phyloP scores from a whole-genome alignment of 2,797 vertebrate genomes.

The Sarcoramphus papa region DNA sequence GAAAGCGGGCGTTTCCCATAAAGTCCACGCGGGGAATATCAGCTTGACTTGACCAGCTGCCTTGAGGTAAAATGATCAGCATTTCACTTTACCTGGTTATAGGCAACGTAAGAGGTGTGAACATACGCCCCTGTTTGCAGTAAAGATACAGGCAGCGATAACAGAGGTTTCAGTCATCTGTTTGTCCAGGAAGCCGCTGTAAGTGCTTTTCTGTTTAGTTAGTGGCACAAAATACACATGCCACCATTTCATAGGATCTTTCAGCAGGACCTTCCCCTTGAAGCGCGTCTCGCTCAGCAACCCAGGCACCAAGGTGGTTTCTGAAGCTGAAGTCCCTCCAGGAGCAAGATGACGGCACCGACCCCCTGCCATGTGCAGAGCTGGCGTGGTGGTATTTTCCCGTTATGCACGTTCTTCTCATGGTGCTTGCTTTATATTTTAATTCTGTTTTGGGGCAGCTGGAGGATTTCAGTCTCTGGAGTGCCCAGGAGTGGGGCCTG shows the following conservation, averaged over 20 bases:
- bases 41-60: neutral
- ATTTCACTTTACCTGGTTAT: neutral
- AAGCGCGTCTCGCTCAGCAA: rapidly evolving
- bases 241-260: neutral
- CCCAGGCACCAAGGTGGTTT: neutral
- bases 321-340: neutral
- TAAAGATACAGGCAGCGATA: neutral
- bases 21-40: neutral
- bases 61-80: neutral
- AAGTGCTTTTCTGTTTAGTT: neutral
- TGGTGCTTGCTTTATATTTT: neutral
- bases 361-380: rapidly evolving
- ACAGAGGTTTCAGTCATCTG: neutral
- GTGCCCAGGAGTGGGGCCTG: neutral
- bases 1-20: rapidly evolving
- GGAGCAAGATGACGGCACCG: neutral
- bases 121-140: neutral
- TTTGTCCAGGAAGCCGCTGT: neutral
- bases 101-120: neutral
- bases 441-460: neutral
- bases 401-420: rapidly evolving
- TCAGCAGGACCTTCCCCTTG: neutral
- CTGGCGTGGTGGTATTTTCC: rapidly evolving
- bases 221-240: neutral
- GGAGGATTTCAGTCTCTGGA: neutral